Conservation (phyloP, 2,888 invertebrate genomes). For the Phorcus lineatus region DNA sequence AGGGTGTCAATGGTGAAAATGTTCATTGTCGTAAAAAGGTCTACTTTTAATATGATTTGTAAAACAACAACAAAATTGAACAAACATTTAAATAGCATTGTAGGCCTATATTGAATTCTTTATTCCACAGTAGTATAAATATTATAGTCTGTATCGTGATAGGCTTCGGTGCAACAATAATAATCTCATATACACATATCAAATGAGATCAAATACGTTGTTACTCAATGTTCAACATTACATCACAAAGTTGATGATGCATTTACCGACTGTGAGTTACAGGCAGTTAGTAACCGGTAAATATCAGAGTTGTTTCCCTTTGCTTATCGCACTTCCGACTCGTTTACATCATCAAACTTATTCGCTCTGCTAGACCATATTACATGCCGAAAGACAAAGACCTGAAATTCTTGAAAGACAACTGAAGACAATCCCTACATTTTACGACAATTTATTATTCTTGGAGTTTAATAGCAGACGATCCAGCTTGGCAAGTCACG, state of each 20-base stretch:
- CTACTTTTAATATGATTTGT: no score
- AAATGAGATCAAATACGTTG: not conserved
- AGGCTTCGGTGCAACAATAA: no score
- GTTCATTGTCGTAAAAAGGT: no score
- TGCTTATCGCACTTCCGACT: not conserved
- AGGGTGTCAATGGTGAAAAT: no score
- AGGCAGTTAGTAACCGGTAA: not conserved
- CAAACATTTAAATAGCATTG: no score
- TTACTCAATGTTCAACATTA: not conserved
- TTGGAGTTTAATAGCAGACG: conserved; percentile 16
- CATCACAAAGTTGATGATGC: not conserved
- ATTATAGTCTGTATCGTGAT: no score
- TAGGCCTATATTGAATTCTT: no score
- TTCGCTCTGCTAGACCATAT: not conserved
- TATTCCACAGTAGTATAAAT: no score
- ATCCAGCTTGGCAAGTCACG: conserved; percentile 39
- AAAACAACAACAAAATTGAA: no score
- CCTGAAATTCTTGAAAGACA: not conserved
- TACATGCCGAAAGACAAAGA: not conserved
- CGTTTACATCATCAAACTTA: not conserved
- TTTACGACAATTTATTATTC: not conserved
- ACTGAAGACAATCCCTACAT: not conserved
- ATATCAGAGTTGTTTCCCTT: conserved; percentile 8
- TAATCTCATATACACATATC: no score
- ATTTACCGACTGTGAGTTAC: no score